phyloP scores from a whole-genome alignment of 2,888 invertebrate genomes.

The Drosophila borborema region DNA sequence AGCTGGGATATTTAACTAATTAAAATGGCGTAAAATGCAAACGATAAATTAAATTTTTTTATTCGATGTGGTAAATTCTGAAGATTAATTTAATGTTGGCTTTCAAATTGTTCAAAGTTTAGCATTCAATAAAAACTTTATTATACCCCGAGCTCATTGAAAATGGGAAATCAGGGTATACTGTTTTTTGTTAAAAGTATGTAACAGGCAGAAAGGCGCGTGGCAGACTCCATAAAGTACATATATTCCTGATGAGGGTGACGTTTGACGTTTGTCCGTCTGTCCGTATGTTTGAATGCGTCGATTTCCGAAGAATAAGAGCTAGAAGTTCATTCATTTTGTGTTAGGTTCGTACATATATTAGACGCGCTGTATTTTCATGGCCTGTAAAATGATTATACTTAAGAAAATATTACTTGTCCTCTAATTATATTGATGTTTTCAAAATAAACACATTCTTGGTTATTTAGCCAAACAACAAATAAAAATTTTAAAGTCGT shows the following conservation, averaged over 20 bases:
- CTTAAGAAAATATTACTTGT: background rate
- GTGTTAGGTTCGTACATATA: no score
- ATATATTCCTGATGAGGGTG: no score
- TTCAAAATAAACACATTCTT: background rate
- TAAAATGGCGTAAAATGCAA: constrained; percentile 27
- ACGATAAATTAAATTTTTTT: constrained; percentile 23
- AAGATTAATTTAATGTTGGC: constrained; percentile 16
- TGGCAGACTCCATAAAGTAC: no score
- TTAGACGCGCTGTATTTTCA: background rate
- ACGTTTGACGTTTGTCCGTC: no score
- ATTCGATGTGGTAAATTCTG: constrained; percentile 10
- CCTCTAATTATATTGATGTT: background rate
- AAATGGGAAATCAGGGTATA: no score
- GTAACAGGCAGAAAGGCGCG: no score
- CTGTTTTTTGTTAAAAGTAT: no score
- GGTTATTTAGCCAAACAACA: background rate
- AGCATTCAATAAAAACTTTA: constrained; percentile 41
- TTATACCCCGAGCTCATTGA: no score
- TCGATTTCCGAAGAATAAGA: no score
- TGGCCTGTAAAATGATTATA: constrained; percentile 14
- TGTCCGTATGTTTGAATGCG: no score
- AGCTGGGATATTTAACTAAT: background rate
- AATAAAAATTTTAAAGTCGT: background rate
- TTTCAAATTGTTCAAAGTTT: constrained; percentile 61
- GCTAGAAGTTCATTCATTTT: no score